Conservation (phyloP, 2,888 invertebrate species). For the Sympetrum striolatum region DNA sequence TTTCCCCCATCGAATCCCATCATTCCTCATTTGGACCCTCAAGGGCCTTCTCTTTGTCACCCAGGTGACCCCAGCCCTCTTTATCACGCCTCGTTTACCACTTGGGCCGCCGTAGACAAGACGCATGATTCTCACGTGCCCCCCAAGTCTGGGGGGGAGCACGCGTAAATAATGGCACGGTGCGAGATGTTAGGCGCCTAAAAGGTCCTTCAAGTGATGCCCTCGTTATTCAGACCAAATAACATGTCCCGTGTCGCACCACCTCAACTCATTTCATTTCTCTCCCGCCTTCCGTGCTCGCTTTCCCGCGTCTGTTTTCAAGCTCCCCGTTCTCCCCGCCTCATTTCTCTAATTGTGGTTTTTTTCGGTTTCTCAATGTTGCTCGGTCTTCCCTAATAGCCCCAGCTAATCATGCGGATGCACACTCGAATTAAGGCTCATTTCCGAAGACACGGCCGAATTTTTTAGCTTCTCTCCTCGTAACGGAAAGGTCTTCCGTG, state of each 20-base stretch:
- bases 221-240: conserved; percentile 9
- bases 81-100: conserved; percentile 32
- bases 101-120: background rate
- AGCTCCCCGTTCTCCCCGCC: background rate
- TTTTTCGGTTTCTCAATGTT: background rate
- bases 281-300: background rate
- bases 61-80: conserved; percentile 13
- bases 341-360: background rate
- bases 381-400: background rate
- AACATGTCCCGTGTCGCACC: background rate
- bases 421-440: no score
- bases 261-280: background rate
- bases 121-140: background rate
- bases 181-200: conserved; percentile 9
- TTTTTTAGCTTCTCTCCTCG: background rate
- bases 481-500: background rate
- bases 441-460: no score
- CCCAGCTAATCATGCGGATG: background rate
- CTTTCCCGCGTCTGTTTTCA: background rate
- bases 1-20: background rate
- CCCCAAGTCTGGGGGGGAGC: background rate
- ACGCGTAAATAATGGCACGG: conserved; percentile 2
- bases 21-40: conserved; percentile 16
- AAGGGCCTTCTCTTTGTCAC: conserved; percentile 18
- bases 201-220: conserved; percentile 8